Evolutionary conservation across 1,140 invertebrate genomes (phyloP), one percentile per base, ranked within the genome.

Genomic region (Pteromalus puparum): DNA sequence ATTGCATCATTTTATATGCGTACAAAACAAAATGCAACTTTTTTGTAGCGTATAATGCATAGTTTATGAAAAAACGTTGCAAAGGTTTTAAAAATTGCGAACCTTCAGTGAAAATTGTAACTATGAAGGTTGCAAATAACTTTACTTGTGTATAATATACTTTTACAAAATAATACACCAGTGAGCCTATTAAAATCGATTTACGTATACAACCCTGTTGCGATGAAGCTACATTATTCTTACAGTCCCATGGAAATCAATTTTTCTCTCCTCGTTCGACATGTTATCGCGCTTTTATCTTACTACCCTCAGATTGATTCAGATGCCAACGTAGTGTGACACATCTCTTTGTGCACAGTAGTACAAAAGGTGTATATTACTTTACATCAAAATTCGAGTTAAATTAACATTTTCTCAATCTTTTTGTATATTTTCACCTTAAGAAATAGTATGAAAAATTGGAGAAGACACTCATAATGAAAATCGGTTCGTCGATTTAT

Each of bases 211-310:
- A 42, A 12, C 9, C 38, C 38, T 42, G 10, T 42, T 42, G 3
- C 18, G 76, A 65, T 78, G 53, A 65, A 34, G 13, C 15, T 2
- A 2, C 28, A 77, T 48, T 77, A 21, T 10, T 65, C 61, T 15
- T 18, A 34, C 42, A 65, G 48, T 61, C 12, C n/a, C 53, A 38
- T 24, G 13, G 9, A 78, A 78, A 78, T 65, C 26, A 65, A 78
- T 78, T 78, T 78, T 65, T 34, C 30, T 78, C 24, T 78, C 18
- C 21, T 34, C 15, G 48, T 65, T 78, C 48, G n/a, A 42, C 73
- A 18, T 10, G 42, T 75, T n/a, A 65, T 18, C 61, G 61, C 61
- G 61, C 61, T 21, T 65, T 65, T 65, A 65, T 65, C 61, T 18
- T 65, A 42, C 38, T 42, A 42, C 38, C 9, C 38, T 12, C 38